Conservation (phyloP, 2,888 invertebrate genomes). For the Temnothorax rugatulus region DNA sequence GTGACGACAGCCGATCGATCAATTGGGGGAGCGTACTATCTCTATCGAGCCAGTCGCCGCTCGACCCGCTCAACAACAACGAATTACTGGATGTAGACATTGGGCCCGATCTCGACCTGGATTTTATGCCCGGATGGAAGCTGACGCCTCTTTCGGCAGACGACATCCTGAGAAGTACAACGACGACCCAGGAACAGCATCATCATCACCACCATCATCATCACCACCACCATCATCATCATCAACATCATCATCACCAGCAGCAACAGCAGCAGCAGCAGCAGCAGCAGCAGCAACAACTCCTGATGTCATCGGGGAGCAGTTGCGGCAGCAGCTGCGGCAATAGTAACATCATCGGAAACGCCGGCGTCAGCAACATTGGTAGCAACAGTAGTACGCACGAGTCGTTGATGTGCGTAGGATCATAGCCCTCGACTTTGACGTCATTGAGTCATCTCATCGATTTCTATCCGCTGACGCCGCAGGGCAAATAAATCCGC, state of each 20-base stretch:
- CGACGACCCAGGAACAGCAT: conserved; percentile 73
- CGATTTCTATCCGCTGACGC: conserved; percentile 84
- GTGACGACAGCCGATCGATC: conserved; percentile 91
- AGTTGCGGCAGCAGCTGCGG: conserved; percentile 71
- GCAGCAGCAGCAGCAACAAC: conserved; percentile 71
- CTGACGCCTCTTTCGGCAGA: conserved; percentile 87
- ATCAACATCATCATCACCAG: conserved; percentile 69
- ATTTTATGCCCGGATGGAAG: conserved; percentile 88
- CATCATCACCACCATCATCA: conserved; percentile 73
- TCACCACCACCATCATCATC: conserved; percentile 74
- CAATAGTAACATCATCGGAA: conserved; percentile 69
- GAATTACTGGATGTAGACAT: conserved; percentile 90
- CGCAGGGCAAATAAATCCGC: conserved; percentile 77
- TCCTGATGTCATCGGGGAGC: conserved; percentile 68
- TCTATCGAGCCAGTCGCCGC: conserved; percentile 94
- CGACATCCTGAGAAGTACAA: conserved; percentile 86
- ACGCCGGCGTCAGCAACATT: conserved; percentile 68
- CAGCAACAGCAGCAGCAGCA: conserved; percentile 71
- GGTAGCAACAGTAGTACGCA: conserved; percentile 81
- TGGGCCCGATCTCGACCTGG: conserved; percentile 89
- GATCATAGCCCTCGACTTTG: conserved; percentile 85
- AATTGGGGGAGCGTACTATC: conserved; percentile 97
- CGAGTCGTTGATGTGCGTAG: conserved; percentile 85
- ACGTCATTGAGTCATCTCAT: conserved; percentile 85
- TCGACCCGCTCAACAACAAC: conserved; percentile 93